Evolutionary conservation across 1,140 invertebrate genomes (phyloP), one percentile per base, ranked within the genome.

Genomic region (Capitella teleta): DNA sequence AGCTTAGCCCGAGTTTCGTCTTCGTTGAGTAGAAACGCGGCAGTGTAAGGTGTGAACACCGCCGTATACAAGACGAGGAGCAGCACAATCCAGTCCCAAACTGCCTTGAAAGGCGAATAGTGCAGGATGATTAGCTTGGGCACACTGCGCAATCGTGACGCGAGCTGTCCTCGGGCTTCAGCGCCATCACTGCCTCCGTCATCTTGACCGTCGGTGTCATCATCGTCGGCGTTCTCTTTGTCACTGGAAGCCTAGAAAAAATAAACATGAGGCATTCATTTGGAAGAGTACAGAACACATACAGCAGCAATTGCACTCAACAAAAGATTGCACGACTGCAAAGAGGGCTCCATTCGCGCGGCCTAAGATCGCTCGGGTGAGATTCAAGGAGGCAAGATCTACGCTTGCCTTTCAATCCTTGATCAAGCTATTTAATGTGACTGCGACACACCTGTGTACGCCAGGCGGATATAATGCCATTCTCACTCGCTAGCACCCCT

Each of bases 31-130:
- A 97, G 80, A 76, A 98, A 98, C 55, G 93, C 93, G 47, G 93
- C 93, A 18, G 93, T 88, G 74, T 98, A 98, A 3, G 95, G 95
- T 54, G 94, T 98, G 74, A 96, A 94, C 70, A 98, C 95, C 53
- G 94, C 94, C 47, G 95, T 98, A 74, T 98, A 98, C 73, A 98
- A 86, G 54, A 98, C 94, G 48, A 98, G 78, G 52, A 97, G 77
- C 34, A 97, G 78, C 59, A 97, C 93, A 62, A 98, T 82, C 93
- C 93, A 97, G 77, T 98, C 93, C 93, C 93, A 98, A 58, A 91
- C 89, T 51, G 91, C 93, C 76, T 98, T 98, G 75, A 98, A 98
- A 53, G 92, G 93, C 56, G 89, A 94, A 76, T 98, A 97, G 76
- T 98, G 94, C 43, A 98, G 80, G 54, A 97, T 79, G 72, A 97